phyloP scores from a whole-genome alignment of 2,113 vertebrate species.

The Diadophis punctatus region DNA sequence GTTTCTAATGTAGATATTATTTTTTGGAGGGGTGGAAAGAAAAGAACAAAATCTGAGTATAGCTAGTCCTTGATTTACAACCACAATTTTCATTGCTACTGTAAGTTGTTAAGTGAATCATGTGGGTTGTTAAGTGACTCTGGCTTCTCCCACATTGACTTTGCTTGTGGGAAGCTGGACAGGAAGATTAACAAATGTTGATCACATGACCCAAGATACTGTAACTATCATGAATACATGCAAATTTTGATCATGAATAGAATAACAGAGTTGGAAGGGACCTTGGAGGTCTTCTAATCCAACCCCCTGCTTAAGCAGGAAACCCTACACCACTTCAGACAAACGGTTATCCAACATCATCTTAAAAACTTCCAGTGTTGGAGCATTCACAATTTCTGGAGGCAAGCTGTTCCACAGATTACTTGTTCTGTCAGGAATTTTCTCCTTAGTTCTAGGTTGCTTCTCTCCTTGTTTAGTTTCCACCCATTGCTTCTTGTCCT shows the following conservation, averaged over 20 bases:
- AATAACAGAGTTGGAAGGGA: too few relatives aligned
- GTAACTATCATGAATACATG: background rate
- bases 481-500: too few relatives aligned
- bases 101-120: background rate
- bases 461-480: too few relatives aligned
- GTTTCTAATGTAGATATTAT: background rate
- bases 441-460: too few relatives aligned
- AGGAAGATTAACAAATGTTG: background rate
- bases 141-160: background rate
- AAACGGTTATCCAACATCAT: too few relatives aligned
- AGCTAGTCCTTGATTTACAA: background rate
- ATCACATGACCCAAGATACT: background rate
- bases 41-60: background rate
- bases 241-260: background rate
- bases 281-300: too few relatives aligned
- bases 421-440: too few relatives aligned
- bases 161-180: background rate
- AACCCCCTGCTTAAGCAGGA: too few relatives aligned
- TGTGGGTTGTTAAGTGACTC: background rate
- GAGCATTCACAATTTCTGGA: too few relatives aligned
- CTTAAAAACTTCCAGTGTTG: too few relatives aligned
- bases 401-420: too few relatives aligned
- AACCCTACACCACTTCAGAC: too few relatives aligned
- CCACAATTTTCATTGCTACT: background rate
- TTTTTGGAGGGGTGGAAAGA: background rate